Percentiles rank a stretch among this genome's conserved stretches.
Evolutionary conservation across 1,140 invertebrate genomes (phyloP).

Genomic region (Charaxes varanes): DNA sequence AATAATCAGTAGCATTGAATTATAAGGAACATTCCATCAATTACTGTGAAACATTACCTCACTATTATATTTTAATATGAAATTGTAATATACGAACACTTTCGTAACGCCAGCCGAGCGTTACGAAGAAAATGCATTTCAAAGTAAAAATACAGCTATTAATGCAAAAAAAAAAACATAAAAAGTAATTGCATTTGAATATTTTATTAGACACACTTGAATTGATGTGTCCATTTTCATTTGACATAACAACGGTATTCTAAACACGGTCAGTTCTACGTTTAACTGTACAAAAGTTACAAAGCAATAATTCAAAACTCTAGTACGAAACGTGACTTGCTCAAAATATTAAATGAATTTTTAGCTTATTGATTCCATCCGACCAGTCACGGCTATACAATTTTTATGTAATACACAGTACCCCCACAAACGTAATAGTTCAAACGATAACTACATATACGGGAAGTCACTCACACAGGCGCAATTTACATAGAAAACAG

Average conservation of each 20-base stretch:
- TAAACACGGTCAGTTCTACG: constrained; percentile 9
- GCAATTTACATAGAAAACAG: constrained; percentile 59
- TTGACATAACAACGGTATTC: constrained; percentile 7
- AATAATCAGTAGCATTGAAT: too few species aligned
- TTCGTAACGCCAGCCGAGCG: constrained; percentile 45
- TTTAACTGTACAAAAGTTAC: constrained; percentile 11
- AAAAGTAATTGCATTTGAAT: constrained; percentile 7
- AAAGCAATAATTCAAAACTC: constrained; percentile 1
- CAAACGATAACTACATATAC: constrained; percentile 57
- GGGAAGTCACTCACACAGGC: constrained; percentile 58
- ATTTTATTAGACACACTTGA: constrained; percentile 7
- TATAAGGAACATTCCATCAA: too few species aligned
- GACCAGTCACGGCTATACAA: constrained; percentile 51
- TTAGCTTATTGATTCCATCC: constrained; percentile 63
- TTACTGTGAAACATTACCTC: too few species aligned
- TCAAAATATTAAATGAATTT: constrained; percentile 62
- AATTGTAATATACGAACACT: too few species aligned
- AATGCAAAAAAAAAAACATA: constrained; percentile 5
- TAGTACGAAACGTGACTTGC: constrained; percentile 16
- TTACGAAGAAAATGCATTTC: constrained; percentile 1
- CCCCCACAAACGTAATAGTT: constrained; percentile 39
- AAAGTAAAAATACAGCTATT: background rate
- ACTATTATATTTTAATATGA: too few species aligned
- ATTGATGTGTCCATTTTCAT: background rate
- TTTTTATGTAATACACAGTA: constrained; percentile 68